phyloP scores from a whole-genome alignment of 1,140 invertebrate genomes.

The Galleria mellonella region DNA sequence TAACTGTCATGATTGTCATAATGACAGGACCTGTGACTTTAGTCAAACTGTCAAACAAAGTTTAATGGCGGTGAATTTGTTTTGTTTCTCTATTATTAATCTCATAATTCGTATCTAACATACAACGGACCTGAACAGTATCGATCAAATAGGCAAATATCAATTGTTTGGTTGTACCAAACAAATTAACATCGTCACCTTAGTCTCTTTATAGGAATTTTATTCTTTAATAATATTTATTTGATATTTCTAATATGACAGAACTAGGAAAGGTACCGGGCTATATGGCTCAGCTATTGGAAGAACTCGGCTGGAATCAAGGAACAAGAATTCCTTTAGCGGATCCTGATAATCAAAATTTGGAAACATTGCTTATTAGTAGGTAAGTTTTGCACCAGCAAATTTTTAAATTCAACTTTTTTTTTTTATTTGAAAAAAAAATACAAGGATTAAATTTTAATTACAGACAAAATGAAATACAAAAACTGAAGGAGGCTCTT shows the following conservation, averaged over 20 bases:
- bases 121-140: too few relatives aligned
- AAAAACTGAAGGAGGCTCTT: constrained; percentile 53
- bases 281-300: constrained; percentile 77
- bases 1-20: too few relatives aligned
- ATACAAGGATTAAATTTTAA: neutral
- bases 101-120: too few relatives aligned
- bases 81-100: constrained; percentile 5
- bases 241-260: constrained; percentile 22
- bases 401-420: neutral
- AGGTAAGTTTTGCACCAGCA: constrained; percentile 30
- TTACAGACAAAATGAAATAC: constrained; percentile 64
- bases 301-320: constrained; percentile 81
- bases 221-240: neutral
- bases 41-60: too few relatives aligned
- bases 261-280: constrained; percentile 28
- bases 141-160: too few relatives aligned
- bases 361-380: constrained; percentile 72
- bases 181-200: too few relatives aligned
- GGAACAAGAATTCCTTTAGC: constrained; percentile 83
- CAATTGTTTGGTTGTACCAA: too few relatives aligned
- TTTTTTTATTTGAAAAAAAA: neutral
- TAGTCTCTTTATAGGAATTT: neutral
- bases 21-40: too few relatives aligned
- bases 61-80: constrained; percentile 20
- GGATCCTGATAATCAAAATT: constrained; percentile 79